These are phyloP conservation scores for Metopia argyrocephala DNA, from an alignment of 2,888 invertebrate genomes.

Conservation along the genomic window DNA sequence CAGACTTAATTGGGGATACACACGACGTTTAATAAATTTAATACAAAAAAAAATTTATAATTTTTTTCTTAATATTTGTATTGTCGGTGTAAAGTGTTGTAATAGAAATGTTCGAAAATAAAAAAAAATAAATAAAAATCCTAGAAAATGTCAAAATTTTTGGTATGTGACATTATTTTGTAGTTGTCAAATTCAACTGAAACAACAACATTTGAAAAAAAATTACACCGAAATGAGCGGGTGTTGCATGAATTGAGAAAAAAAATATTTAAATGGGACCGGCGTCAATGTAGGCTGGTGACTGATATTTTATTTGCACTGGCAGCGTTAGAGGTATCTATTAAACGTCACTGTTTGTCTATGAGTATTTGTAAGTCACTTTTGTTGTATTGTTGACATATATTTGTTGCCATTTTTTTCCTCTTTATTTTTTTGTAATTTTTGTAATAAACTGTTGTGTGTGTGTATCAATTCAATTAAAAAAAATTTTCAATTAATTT, in stretches of 20 bases:
- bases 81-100: constrained; percentile 46
- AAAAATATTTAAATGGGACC: constrained; percentile 1
- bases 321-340: not conserved
- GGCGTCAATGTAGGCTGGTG: constrained; percentile 6
- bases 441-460: not conserved
- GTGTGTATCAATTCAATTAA: constrained; percentile 7
- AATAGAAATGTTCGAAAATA: constrained; percentile 47
- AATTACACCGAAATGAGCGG: constrained; percentile 28
- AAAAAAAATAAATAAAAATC: not conserved
- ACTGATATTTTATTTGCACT: too few relatives aligned
- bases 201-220: not conserved
- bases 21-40: constrained; percentile 26
- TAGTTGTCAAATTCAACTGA: constrained; percentile 43
- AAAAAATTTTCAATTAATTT: not conserved
- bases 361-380: not conserved
- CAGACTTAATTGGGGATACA: not conserved
- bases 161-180: constrained; percentile 58
- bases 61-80: not conserved
- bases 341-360: not conserved
- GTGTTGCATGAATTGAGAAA: constrained; percentile 43
- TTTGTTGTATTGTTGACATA: constrained; percentile 43
- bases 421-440: not conserved
- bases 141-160: constrained; percentile 50
- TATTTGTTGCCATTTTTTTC: not conserved
- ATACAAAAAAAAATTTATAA: constrained; percentile 2